Evolutionary conservation across 2,797 vertebrate species (phyloP).

Genomic region (Peromyscus nudipes): DNA sequence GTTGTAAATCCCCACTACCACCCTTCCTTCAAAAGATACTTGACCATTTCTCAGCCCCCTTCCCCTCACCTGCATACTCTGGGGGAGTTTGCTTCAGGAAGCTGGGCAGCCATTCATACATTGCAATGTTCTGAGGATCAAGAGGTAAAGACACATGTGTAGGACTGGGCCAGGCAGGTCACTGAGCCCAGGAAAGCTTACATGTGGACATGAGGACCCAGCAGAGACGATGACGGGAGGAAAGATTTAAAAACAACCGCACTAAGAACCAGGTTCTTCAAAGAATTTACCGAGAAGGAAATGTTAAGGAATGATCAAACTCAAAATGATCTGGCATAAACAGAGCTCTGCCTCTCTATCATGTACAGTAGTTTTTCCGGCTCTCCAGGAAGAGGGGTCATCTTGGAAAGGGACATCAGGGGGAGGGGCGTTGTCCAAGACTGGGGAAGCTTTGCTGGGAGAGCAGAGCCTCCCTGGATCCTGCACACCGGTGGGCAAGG

Average conservation of each 20-base stretch:
- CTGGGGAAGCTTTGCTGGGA: background rate
- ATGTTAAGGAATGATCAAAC: background rate
- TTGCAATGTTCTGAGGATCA: conserved; percentile 91
- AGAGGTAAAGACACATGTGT: background rate
- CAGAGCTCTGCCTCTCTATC: background rate
- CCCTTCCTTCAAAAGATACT: background rate
- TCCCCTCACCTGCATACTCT: conserved; percentile 93
- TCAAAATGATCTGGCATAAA: background rate
- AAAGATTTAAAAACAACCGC: background rate
- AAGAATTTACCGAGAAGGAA: background rate
- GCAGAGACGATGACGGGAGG: background rate
- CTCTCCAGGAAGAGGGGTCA: background rate
- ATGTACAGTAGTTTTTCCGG: background rate
- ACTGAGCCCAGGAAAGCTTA: background rate
- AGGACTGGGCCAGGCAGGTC: background rate
- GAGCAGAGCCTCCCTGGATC: background rate
- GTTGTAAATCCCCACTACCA: background rate
- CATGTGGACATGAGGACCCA: background rate
- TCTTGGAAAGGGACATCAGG: too few relatives aligned
- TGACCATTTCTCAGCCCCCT: background rate
- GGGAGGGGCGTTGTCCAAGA: background rate
- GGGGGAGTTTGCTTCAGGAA: conserved; percentile 85
- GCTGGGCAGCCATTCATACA: conserved; percentile 96
- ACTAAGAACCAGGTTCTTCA: background rate
- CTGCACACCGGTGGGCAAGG: accelerated